Evolutionary conservation across 2,113 vertebrate genomes (phyloP), one percentile per base, ranked within the genome.

Genomic region (Colistium nudipinnis): DNA sequence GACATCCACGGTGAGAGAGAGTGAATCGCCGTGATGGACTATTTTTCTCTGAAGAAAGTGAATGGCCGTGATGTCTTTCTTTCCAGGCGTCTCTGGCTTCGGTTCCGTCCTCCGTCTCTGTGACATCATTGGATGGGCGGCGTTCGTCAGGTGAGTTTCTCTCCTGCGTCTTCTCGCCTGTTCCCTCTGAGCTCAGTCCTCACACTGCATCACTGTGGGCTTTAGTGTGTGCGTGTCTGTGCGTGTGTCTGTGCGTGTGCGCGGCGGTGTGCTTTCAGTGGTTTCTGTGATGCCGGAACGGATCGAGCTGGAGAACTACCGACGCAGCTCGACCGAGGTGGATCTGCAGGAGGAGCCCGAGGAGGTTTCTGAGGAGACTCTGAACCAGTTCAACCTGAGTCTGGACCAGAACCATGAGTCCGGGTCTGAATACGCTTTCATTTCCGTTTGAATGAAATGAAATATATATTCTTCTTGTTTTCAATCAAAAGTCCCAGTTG

Each of bases 281-380:
- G 68, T 73, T 53, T 86, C 90, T 51, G 62, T 88, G 74, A 81
- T 57, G 0, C 96, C 95, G 0, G 97, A 99, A 76, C 91, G 97
- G 25, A 98, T 99, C 0, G 94, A 96, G 86, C 91, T 98, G 85
- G 97, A 98, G 81, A 96, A 97, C 80, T 94, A 92, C 83, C 89
- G 91, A 0, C 87, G 90, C 12, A 93, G 90, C 0, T 84, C 94
- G 33, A 85, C 88, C 7, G 80, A 72, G 74, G 31, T 14, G 19
- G 57, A 61, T 67, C 86, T 87, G 12, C 90, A 89, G 0, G 94
- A 94, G 51, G 97, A 96, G 12, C 90, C 89, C 0, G 94, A 94
- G 51, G 97, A 96, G 81, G 94, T 97, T 0, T 93, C 96, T 0
- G 97, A 99, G 70, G 98, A 99, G 90, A 95, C 90, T 0, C 90